phyloP scores from a whole-genome alignment of 2,797 vertebrate genomes.

The Pygocentrus nattereri region DNA sequence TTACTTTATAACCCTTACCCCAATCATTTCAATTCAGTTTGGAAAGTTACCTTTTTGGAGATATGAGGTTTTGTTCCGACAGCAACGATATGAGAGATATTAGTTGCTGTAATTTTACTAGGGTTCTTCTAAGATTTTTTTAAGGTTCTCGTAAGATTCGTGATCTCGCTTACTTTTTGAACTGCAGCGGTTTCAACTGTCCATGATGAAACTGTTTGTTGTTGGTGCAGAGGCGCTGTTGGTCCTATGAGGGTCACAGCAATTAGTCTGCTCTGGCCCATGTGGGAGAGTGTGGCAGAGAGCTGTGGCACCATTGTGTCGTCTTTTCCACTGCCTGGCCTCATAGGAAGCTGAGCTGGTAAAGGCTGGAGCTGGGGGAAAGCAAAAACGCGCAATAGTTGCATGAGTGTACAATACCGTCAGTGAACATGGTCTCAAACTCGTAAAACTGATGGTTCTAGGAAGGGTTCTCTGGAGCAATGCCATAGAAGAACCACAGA shows the following conservation, averaged over 20 bases:
- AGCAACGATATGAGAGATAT: neutral
- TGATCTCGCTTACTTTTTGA: constrained; percentile 3
- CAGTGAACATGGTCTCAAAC: neutral
- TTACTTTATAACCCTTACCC: no score
- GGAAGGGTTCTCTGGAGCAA: neutral
- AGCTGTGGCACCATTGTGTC: constrained; percentile 23
- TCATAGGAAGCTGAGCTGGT: constrained; percentile 57
- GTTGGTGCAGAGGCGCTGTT: constrained; percentile 56
- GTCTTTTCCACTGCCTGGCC: constrained; percentile 71
- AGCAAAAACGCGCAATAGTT: constrained; percentile 49
- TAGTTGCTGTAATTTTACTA: neutral
- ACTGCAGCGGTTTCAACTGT: constrained; percentile 29
- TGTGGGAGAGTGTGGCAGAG: constrained; percentile 23
- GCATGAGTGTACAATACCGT: constrained; percentile 43
- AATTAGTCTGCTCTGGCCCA: constrained; percentile 58
- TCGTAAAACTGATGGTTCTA: neutral
- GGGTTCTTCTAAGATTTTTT: neutral
- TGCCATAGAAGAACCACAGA: neutral
- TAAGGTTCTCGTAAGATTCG: constrained; percentile 3
- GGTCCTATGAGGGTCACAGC: constrained; percentile 63
- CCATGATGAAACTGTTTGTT: constrained; percentile 57
- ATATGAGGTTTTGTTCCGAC: no score
- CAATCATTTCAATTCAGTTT: no score
- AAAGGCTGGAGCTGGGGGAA: constrained; percentile 45
- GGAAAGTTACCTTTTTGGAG: no score